Evolutionary conservation across 2,888 invertebrate species (phyloP).

Genomic region (Eurois occulta): DNA sequence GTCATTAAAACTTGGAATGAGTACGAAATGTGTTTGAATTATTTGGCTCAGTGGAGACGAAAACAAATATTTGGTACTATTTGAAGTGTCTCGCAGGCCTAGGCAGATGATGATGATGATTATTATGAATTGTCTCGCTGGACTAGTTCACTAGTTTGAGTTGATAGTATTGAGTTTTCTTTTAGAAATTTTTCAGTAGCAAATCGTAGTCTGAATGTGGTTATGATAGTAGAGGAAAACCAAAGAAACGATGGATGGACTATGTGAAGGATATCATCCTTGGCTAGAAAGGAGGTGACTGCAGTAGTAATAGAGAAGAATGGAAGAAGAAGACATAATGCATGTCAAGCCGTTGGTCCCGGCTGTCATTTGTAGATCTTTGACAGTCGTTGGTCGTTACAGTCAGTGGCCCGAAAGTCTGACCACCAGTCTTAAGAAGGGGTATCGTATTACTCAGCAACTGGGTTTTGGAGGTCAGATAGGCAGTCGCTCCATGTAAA

Average conservation of each 20-base stretch:
- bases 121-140: neutral
- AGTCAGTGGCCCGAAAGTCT: neutral
- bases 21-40: slow-evolving; percentile 27
- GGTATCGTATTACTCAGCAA: too few relatives aligned
- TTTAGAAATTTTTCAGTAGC: neutral
- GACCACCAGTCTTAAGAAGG: neutral
- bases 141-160: neutral
- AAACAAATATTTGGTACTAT: neutral
- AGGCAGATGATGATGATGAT: too few relatives aligned
- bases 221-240: too few relatives aligned
- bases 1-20: slow-evolving; percentile 16
- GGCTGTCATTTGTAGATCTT: neutral
- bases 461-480: too few relatives aligned
- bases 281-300: too few relatives aligned
- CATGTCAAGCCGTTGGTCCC: too few relatives aligned
- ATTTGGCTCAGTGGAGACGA: slow-evolving; percentile 28
- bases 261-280: too few relatives aligned
- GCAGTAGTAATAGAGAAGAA: too few relatives aligned
- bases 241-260: too few relatives aligned
- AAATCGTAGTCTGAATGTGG: neutral
- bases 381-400: neutral
- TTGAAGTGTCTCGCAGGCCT: too few relatives aligned
- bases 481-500: too few relatives aligned
- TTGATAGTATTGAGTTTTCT: neutral
- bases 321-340: too few relatives aligned